Evolutionary conservation across 2,888 invertebrate species (phyloP).

Genomic region (Sinotaia quadrata): DNA sequence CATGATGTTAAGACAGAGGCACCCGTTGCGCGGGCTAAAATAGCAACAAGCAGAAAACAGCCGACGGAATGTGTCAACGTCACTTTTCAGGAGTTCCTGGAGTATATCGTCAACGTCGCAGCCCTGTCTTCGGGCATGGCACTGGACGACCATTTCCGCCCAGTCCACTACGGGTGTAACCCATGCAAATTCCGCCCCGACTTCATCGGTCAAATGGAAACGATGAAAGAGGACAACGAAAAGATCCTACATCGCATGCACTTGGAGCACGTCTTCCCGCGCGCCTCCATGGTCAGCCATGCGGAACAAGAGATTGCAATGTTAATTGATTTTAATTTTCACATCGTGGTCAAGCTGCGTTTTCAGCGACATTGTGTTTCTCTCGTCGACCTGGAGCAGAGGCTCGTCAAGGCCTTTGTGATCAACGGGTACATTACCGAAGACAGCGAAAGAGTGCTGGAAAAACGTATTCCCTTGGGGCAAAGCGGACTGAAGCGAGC

Average conservation of each 20-base stretch:
- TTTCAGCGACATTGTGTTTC: slow-evolving; percentile 12
- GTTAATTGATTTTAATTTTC: slow-evolving; percentile 18
- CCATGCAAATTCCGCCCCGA: slow-evolving; percentile 40
- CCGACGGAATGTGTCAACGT: slow-evolving; percentile 25
- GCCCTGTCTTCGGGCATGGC: too few relatives aligned
- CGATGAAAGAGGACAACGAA: slow-evolving; percentile 31
- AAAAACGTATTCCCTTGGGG: too few relatives aligned
- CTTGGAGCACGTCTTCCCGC: neutral
- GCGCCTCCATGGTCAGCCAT: neutral
- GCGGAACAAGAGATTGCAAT: slow-evolving; percentile 7
- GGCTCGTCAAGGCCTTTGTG: slow-evolving; percentile 15
- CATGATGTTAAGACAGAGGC: too few relatives aligned
- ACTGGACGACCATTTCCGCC: slow-evolving; percentile 45
- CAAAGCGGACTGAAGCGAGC: too few relatives aligned
- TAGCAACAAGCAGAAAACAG: too few relatives aligned
- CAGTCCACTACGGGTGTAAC: slow-evolving; percentile 36
- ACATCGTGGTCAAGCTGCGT: slow-evolving; percentile 5
- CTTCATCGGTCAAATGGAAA: slow-evolving; percentile 43
- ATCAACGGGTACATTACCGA: slow-evolving; percentile 9
- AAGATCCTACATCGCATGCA: slow-evolving; percentile 34
- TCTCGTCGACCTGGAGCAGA: neutral
- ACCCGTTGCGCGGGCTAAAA: too few relatives aligned
- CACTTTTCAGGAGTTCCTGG: slow-evolving; percentile 42
- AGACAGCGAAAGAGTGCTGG: neutral
- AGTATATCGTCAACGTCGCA: slow-evolving; percentile 28